Percentiles rank a stretch among this genome's conserved stretches.
Evolutionary conservation across 2,113 vertebrate species (phyloP).

Genomic region (Clarias gariepinus): DNA sequence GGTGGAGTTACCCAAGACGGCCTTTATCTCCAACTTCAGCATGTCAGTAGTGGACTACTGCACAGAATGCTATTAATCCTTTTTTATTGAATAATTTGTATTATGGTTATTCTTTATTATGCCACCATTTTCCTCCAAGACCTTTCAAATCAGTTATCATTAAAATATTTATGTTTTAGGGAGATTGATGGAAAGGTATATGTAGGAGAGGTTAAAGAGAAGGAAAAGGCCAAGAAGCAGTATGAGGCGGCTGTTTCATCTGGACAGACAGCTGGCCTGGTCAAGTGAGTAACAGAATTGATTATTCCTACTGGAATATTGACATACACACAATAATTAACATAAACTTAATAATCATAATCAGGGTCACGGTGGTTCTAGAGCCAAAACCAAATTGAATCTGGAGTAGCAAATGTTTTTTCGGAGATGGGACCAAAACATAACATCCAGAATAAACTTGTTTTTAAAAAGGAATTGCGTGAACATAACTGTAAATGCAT

Average conservation of each 20-base stretch:
- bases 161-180: conserved; percentile 66
- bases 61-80: not conserved
- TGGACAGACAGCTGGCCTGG: conserved; percentile 87
- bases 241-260: conserved; percentile 85
- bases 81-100: not conserved
- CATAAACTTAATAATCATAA: not conserved
- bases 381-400: not conserved
- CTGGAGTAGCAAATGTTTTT: not conserved
- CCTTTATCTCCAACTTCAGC: conserved; percentile 95
- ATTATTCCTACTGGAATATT: not conserved
- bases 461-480: not conserved
- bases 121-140: not conserved
- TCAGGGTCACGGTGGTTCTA: not conserved
- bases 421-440: not conserved
- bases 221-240: conserved; percentile 83
- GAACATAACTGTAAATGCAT: not conserved
- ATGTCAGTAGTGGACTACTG: conserved; percentile 74
- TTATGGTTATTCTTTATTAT: not conserved
- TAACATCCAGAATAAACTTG: not conserved
- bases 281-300: conserved; percentile 76
- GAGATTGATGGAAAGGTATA: conserved; percentile 80
- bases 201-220: conserved; percentile 86
- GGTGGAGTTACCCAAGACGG: conserved; percentile 90
- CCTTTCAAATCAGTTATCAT: not conserved
- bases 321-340: not conserved